phyloP scores from a whole-genome alignment of 2,888 invertebrate species.

The Caradrina clavipalpis region DNA sequence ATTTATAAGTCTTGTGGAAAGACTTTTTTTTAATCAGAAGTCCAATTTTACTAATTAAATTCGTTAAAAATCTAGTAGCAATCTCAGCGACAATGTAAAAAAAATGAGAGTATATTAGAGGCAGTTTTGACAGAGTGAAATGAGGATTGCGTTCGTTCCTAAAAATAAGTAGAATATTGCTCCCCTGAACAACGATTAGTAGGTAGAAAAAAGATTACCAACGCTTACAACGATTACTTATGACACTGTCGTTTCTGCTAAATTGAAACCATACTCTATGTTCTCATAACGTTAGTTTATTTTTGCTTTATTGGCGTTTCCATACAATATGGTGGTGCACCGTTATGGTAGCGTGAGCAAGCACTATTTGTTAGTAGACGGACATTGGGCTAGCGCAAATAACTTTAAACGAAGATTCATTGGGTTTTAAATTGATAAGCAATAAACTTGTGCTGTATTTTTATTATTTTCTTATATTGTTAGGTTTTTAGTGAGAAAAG shows the following conservation, averaged over 20 bases:
- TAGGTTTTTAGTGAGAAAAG: too few species aligned
- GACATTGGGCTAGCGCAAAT: slow-evolving; percentile 75
- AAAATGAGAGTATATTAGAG: too few species aligned
- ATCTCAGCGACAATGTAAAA: too few species aligned
- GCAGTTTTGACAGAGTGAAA: too few species aligned
- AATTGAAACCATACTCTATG: slow-evolving; percentile 57
- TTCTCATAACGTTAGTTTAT: slow-evolving; percentile 64
- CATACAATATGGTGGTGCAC: slow-evolving; percentile 66
- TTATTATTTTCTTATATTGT: slow-evolving; percentile 18
- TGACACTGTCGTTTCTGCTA: slow-evolving; percentile 18
- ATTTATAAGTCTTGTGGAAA: too few species aligned
- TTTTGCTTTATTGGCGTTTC: slow-evolving; percentile 76
- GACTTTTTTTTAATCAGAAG: too few species aligned
- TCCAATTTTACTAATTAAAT: too few species aligned
- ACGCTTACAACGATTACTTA: background rate
- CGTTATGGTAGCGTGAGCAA: slow-evolving; percentile 81
- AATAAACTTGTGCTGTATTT: slow-evolving; percentile 40
- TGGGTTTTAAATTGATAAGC: slow-evolving; percentile 74
- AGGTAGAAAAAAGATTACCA: background rate
- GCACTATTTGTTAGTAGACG: slow-evolving; percentile 80
- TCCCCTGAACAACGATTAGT: background rate
- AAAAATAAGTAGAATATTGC: too few species aligned
- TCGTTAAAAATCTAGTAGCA: too few species aligned
- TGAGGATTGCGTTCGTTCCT: too few species aligned
- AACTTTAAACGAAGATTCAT: slow-evolving; percentile 80